phyloP scores from a whole-genome alignment of 2,113 vertebrate genomes.

The Proterorhinus semilunaris region DNA sequence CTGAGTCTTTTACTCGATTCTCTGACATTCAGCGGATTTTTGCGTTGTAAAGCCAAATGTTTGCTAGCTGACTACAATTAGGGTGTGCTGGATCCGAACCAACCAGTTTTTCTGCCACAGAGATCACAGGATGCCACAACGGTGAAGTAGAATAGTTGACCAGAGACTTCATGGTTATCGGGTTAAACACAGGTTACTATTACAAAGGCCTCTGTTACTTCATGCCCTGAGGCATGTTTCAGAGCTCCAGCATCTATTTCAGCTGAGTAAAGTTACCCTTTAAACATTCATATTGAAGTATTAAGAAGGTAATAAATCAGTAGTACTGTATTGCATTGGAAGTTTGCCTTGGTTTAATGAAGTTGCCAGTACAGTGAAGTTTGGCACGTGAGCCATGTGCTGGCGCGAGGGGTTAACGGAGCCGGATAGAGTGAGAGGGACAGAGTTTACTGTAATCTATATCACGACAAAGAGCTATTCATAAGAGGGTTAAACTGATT shows the following conservation, averaged over 20 bases:
- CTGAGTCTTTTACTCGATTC: background rate
- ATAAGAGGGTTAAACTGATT: constrained; percentile 82
- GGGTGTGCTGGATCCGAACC: background rate
- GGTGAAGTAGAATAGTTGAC: constrained; percentile 41
- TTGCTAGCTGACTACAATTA: background rate
- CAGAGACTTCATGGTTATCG: constrained; percentile 28
- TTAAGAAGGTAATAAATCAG: background rate
- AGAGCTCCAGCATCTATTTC: constrained; percentile 25
- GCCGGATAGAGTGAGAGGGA: constrained; percentile 61
- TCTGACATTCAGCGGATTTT: constrained; percentile 13
- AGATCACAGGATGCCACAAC: constrained; percentile 29
- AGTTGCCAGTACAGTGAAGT: constrained; percentile 29
- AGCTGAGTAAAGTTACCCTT: background rate
- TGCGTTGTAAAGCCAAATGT: background rate
- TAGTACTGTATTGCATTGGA: background rate
- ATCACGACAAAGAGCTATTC: constrained; percentile 81
- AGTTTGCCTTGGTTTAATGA: background rate
- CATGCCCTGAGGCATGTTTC: constrained; percentile 31
- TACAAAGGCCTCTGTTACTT: constrained; percentile 28
- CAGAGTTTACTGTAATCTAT: constrained; percentile 80
- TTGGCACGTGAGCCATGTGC: constrained; percentile 47
- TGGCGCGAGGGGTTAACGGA: constrained; percentile 48
- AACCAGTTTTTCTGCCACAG: constrained; percentile 59
- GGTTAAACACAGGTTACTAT: constrained; percentile 16
- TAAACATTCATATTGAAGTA: no score